Base-by-base conservation (phyloP, 2,797 vertebrate genomes). In the Acrossocheilus fasciatus region DNA sequence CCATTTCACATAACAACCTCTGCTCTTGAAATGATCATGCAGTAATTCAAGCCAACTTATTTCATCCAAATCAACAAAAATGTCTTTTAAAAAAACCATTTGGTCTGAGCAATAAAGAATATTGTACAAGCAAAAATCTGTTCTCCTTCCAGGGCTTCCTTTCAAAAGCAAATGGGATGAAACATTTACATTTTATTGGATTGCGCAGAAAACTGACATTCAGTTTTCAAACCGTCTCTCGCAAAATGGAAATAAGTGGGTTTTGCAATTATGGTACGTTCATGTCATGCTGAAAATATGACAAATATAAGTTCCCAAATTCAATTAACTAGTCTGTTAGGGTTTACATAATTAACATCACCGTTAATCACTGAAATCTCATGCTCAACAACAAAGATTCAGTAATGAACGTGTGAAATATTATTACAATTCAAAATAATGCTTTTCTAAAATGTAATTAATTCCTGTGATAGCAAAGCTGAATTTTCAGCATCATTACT, bases 21-120 rank as follows among this genome's bases (percentile, higher is more conserved):
- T 78, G 82, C 50, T 88, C 52, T 78, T 64, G 43, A 86, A 88
- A 87, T 39, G 30, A 84, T 81, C 83, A 81, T 73, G 66, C 73
- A 77, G 69, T 86, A 57, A 83, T 80, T 89, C 86, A 85, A 57
- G 36, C 47, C 72, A 68, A 39, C n/a, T 83, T 9, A 70, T 88
- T 88, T 81, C 43, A 82, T 73, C 59, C 39, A 50, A 77, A 76
- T 69, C 66, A 82, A 70, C 74, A 82, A 59, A 62, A 68, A 6
- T 62, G 54, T 36, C 41, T 79, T 23, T 62, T 43, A 62, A 83
- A 83, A 52, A 50, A 84, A 75, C 45, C 43, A 54, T 62, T 73
- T 50, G 47, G 64, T 41, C 52, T 47, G 26, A 72, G 64, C 41
- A 34, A 83, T 64, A 75, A 50, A 52, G 52, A 82, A 77, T 26